phyloP scores from a whole-genome alignment of 2,113 vertebrate genomes.

The Perccottus glenii region DNA sequence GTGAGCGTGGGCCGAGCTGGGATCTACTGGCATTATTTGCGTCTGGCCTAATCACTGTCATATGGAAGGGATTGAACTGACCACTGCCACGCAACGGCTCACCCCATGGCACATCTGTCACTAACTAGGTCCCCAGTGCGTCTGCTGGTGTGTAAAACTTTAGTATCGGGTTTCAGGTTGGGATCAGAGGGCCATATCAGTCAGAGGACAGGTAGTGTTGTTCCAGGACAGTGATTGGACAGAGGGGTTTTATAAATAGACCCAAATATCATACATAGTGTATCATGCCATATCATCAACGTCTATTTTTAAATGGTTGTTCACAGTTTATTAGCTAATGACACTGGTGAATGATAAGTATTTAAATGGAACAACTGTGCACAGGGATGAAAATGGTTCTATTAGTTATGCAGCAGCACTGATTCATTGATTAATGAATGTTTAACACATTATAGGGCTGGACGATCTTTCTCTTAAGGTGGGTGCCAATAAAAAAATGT shows the following conservation, averaged over 20 bases:
- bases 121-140: slow-evolving; percentile 23
- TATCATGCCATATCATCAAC: not conserved
- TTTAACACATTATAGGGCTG: too few species aligned
- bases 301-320: slow-evolving; percentile 5
- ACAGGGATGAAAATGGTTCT: not conserved
- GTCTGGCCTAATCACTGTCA: slow-evolving; percentile 93
- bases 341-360: slow-evolving; percentile 9
- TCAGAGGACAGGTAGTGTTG: too few species aligned
- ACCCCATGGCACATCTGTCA: slow-evolving; percentile 55
- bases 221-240: slow-evolving; percentile 1
- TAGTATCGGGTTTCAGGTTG: not conserved
- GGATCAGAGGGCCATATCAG: slow-evolving; percentile 7
- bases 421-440: too few species aligned
- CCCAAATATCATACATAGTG: not conserved
- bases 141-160: slow-evolving; percentile 11
- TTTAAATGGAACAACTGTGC: slow-evolving; percentile 5
- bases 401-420: slow-evolving; percentile 2
- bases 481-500: too few species aligned
- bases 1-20: slow-evolving; percentile 86
- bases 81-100: slow-evolving; percentile 80
- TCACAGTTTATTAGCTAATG: slow-evolving; percentile 1
- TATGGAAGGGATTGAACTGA: slow-evolving; percentile 91
- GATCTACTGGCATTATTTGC: slow-evolving; percentile 82
- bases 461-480: too few species aligned
- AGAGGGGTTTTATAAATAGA: slow-evolving; percentile 8